Percentiles rank a stretch among this genome's conserved stretches.
Evolutionary conservation across 2,113 vertebrate species (phyloP).

Genomic region (Megaceryle maxima): DNA sequence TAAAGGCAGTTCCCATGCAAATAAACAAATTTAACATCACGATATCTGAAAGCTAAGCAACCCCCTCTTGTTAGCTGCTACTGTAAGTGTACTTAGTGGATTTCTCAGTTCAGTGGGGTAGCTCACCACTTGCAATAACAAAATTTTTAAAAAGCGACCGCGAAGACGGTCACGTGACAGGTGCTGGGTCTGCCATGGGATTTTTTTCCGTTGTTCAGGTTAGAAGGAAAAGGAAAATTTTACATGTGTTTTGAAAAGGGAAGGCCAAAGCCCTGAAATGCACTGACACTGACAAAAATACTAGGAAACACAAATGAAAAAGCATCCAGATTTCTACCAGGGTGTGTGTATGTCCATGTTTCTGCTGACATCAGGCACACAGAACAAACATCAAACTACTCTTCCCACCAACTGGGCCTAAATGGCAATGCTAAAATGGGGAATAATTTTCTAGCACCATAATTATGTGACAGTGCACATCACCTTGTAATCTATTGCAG

Average conservation of each 20-base stretch:
- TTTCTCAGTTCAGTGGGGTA: neutral
- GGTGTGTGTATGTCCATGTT: fast-evolving
- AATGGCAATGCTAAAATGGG: neutral
- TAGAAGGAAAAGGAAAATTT: neutral
- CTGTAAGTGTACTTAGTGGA: neutral
- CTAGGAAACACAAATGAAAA: neutral
- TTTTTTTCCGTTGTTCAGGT: neutral
- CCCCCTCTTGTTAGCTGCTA: neutral
- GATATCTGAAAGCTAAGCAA: neutral
- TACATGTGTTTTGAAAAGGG: neutral
- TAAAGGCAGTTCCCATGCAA: neutral
- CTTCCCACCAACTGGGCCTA: neutral
- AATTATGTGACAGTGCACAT: neutral
- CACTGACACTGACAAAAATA: neutral
- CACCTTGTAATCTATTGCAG: neutral
- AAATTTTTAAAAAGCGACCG: neutral
- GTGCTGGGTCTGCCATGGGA: neutral
- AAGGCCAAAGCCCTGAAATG: neutral
- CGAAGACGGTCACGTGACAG: neutral
- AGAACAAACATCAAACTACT: neutral
- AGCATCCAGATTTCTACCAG: neutral
- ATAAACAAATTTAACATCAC: neutral
- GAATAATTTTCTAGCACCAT: neutral
- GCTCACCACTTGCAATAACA: neutral
- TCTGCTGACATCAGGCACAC: neutral